Base-by-base conservation (phyloP, 1,140 invertebrate genomes). In the Drosophila bipectinata region DNA sequence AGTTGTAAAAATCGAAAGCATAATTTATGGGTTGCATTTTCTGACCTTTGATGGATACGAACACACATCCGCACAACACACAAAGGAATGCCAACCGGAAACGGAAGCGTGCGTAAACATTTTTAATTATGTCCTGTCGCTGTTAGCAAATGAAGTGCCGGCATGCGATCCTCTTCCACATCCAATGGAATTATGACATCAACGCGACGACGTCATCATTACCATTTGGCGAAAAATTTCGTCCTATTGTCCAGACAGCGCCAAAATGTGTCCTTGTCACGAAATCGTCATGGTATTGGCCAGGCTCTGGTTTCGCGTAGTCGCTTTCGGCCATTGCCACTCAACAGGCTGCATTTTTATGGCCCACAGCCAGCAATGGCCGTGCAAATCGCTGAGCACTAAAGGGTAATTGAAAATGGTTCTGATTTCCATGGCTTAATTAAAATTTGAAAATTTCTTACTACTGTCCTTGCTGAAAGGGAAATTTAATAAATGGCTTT, bases 81-180 rank as follows among this genome's bases (percentile, higher is more conserved):
- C 14, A 12, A 14, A 39, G 10, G 21, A 77, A 56, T 76, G 71
- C 32, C 56, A 64, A 79, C 72, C 72, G 77, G 80, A 79, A 81
- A 59, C 74, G 77, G 74, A 72, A 81, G 51, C 30, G 78, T 79
- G 82, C 82, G 83, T 82, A 76, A 87, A 82, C 59, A 68, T 59
- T 62, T 79, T 87, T 87, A 87, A 87, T 87, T 82, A 68, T 78
- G 74, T 75, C 54, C 60, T 41, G 77, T 77, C 37, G 62, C 41
- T 45, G 45, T 34, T 47, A 57, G 56, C 47, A 52, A 74, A 63
- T 75, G 58, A 45, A 41, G 67, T 44, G 48, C 24, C 41, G 48
- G n/a, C 76, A 76, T 76, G 77, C 77, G 58, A 78, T 57, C 32
- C 32, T 39, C 12, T 37, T 12, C 24, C n/a, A 15, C 21, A 5